Conservation (phyloP, 2,888 invertebrate species). For the Nephrocerus scutellatus region DNA sequence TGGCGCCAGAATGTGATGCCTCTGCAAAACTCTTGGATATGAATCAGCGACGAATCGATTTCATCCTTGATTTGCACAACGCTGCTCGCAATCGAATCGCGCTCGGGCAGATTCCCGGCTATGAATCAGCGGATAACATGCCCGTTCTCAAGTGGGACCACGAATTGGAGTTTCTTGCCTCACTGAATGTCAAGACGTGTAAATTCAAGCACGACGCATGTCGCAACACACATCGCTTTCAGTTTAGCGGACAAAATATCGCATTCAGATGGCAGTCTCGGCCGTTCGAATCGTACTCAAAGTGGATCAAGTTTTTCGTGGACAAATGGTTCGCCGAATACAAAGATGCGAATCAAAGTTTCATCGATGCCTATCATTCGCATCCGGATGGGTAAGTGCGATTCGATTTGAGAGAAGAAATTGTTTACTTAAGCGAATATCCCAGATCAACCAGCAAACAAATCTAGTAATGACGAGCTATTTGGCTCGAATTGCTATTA, state of each 20-base stretch:
- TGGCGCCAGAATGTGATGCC: conserved; percentile 29
- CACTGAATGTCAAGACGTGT: conserved; percentile 39
- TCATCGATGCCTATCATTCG: conserved; percentile 32
- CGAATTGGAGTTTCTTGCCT: conserved; percentile 39
- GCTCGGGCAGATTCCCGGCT: conserved; percentile 34
- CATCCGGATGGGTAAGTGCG: conserved; percentile 37
- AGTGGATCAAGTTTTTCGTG: conserved; percentile 40
- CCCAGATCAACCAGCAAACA: too few species aligned
- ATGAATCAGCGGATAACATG: conserved; percentile 37
- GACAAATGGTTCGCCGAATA: conserved; percentile 42
- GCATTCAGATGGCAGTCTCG: conserved; percentile 40
- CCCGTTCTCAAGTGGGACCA: conserved; percentile 39
- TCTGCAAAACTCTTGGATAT: conserved; percentile 33
- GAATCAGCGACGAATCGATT: conserved; percentile 36
- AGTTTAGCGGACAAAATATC: conserved; percentile 42
- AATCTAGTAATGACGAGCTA: too few species aligned
- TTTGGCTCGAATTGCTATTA: too few species aligned
- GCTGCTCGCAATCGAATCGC: conserved; percentile 39
- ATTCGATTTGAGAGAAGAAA: too few species aligned
- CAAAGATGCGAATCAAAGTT: conserved; percentile 38
- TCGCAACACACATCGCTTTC: conserved; percentile 37
- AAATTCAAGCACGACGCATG: conserved; percentile 40
- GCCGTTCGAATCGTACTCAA: conserved; percentile 40
- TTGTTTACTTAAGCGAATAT: too few species aligned
- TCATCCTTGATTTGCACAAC: conserved; percentile 43